Base-by-base conservation (phyloP, 2,113 vertebrate genomes). In the Abramis brama region DNA sequence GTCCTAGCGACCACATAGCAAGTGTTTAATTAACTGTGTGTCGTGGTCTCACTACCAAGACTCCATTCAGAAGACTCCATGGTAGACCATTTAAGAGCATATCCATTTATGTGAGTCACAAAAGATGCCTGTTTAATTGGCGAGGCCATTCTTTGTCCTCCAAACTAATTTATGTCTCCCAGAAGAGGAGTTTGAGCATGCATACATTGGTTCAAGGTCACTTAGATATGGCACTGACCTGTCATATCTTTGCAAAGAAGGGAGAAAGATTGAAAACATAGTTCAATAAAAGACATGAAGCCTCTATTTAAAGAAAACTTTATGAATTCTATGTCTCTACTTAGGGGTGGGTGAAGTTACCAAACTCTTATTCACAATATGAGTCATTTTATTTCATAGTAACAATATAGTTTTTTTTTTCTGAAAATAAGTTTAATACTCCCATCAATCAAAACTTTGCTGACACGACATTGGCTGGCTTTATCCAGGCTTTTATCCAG, bases 11-110 rank as follows among this genome's bases (percentile, higher is more conserved):
- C 70, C 23, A 15, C 17, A 64, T 2, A 64, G 60, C 92, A 92
- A 92, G 55, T 23, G 55, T 23, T 57, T 57, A 93, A 91, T 86
- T 88, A 92, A 86, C 90, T 92, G 89, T 87, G 89, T 89, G 89
- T 91, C 91, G 93, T 92, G 91, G 92, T 94, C 92, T 93, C 86
- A 90, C 89, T 62, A 86, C 90, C 86, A 85, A 93, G 92, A 71
- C 45, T 76, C 45, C 15, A 52, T 33, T 93, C 70, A 81, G 10
- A 36, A 39, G 68, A 39, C 47, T 77, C 25, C 17, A 77, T 27
- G 59, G n/a, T 57, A 87, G 75, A 78, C 75, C 62, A 86, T 91
- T 93, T 89, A 86, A 84, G 87, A 88, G 87, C 87, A 62, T 36
- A 25, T 52, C 87, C 87, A 91, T 93, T 89, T 92, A 84, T 89